These are phyloP conservation scores for Gymnocheta viridis DNA, from an alignment of 2,888 invertebrate genomes.

Conservation along the genomic window DNA sequence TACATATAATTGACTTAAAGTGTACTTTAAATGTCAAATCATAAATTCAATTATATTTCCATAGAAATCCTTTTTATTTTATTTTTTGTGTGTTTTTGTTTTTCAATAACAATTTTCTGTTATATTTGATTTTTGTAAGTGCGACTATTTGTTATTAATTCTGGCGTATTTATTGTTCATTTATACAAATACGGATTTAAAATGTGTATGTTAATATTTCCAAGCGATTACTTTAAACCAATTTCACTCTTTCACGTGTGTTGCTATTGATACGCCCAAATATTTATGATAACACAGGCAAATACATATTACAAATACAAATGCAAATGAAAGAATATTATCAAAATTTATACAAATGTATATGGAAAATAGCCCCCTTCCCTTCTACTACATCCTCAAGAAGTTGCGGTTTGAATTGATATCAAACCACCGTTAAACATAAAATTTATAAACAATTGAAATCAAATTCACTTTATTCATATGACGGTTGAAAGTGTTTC, in stretches of 20 bases:
- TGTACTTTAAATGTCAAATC: conserved; percentile 80
- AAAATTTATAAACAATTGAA: conserved; percentile 66
- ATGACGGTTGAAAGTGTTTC: conserved; percentile 37
- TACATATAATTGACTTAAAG: conserved; percentile 78
- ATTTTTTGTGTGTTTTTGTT: background rate
- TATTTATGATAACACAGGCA: conserved; percentile 1
- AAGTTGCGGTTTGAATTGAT: background rate
- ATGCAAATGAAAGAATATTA: background rate
- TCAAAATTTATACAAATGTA: background rate
- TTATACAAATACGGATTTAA: conserved; percentile 27
- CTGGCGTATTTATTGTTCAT: conserved; percentile 25
- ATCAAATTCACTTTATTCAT: conserved; percentile 58
- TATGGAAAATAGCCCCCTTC: background rate
- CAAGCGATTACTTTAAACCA: conserved; percentile 66
- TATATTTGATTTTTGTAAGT: conserved; percentile 10
- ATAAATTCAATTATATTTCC: conserved; percentile 80
- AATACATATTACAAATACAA: background rate
- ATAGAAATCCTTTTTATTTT: conserved; percentile 68
- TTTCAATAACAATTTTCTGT: background rate
- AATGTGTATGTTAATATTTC: conserved; percentile 55
- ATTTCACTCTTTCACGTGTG: conserved; percentile 76
- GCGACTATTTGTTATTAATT: background rate
- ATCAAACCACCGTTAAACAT: conserved; percentile 1
- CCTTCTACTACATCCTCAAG: too few relatives aligned
- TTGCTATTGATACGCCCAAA: conserved; percentile 52